These are phyloP conservation scores for Cerceris rybyensis DNA, from an alignment of 2,888 invertebrate genomes.

Conservation along the genomic window DNA sequence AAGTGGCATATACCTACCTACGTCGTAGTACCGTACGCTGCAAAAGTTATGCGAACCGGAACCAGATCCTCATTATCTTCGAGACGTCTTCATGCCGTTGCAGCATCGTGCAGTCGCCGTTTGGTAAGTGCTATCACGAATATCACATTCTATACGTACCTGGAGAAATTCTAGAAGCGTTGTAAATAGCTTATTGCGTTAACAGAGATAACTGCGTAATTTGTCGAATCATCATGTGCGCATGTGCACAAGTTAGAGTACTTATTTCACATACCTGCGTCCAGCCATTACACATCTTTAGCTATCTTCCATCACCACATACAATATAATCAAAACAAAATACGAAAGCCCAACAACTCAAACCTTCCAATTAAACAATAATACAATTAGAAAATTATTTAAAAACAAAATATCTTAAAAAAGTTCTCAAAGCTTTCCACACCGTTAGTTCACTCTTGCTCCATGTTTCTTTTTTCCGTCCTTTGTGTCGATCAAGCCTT, in stretches of 20 bases:
- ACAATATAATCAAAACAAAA: too few species aligned
- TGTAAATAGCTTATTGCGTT: too few species aligned
- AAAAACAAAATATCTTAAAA: too few species aligned
- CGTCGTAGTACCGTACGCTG: constrained; percentile 55
- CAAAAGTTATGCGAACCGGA: constrained; percentile 60
- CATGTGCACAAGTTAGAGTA: too few species aligned
- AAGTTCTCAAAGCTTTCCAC: background rate
- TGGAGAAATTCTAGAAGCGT: background rate
- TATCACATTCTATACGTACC: background rate
- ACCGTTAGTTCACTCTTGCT: background rate
- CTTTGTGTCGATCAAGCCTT: constrained; percentile 15
- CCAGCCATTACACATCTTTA: too few species aligned
- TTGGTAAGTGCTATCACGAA: background rate
- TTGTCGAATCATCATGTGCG: too few species aligned
- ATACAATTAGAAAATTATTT: too few species aligned
- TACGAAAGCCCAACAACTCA: too few species aligned
- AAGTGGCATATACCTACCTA: constrained; percentile 70
- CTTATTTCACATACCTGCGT: too few species aligned
- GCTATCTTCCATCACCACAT: too few species aligned
- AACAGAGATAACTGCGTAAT: too few species aligned
- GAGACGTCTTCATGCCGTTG: background rate
- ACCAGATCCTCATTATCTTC: constrained; percentile 18
- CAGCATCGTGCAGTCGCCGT: background rate
- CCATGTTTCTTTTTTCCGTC: background rate
- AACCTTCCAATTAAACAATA: too few species aligned